Percentiles rank a stretch among this genome's conserved stretches.
phyloP scores from a whole-genome alignment of 2,888 invertebrate genomes.

The Andricus quercusramuli region DNA sequence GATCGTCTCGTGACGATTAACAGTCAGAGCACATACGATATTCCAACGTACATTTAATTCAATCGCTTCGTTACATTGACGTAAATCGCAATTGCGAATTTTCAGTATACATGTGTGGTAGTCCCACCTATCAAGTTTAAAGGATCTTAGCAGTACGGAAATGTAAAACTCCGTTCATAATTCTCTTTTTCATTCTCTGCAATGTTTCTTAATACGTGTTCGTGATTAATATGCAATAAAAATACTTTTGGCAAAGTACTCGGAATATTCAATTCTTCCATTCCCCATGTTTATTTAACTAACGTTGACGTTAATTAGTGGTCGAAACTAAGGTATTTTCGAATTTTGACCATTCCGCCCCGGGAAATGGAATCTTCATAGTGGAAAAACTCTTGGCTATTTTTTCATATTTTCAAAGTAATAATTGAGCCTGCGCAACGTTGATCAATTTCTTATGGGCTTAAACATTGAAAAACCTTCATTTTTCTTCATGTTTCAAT shows the following conservation, averaged over 20 bases:
- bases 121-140: constrained; percentile 2
- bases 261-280: neutral
- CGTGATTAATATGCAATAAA: constrained; percentile 25
- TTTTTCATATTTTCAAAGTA: no score
- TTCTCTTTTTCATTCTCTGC: constrained; percentile 15
- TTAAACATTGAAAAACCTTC: no score
- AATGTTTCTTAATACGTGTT: constrained; percentile 31
- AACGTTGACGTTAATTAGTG: no score
- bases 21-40: constrained; percentile 13
- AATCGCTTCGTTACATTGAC: constrained; percentile 37
- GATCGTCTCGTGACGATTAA: constrained; percentile 36
- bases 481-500: no score
- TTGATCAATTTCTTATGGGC: no score
- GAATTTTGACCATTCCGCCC: no score
- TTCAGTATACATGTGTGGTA: constrained; percentile 5
- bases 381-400: no score
- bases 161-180: constrained; percentile 3
- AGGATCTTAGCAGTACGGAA: neutral
- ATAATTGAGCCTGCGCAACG: no score
- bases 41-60: constrained; percentile 28
- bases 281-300: neutral
- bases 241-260: constrained; percentile 1
- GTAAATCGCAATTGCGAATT: constrained; percentile 32
- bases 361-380: no score
- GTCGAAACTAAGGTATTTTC: no score